A percentile compares a stretch with the other conserved stretches of the same genome.
Conservation (phyloP, 35 echinoderm and acorn worm genomes). For the Diadema setosum region DNA sequence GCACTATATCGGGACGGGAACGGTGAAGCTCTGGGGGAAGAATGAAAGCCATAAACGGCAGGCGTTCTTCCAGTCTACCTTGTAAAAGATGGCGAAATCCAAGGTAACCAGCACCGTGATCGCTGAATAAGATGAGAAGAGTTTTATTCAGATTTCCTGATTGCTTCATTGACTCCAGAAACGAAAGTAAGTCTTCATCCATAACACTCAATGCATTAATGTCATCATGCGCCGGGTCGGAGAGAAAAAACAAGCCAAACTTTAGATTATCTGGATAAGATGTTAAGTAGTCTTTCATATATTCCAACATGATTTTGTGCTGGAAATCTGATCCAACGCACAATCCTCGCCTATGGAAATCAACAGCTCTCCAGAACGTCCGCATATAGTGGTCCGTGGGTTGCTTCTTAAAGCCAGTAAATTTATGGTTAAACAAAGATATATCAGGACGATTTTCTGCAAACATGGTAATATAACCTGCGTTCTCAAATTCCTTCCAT, state of each 20-base stretch:
- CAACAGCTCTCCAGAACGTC: conserved; percentile 26
- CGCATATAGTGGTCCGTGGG: conserved; percentile 74
- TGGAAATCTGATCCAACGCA: conserved; percentile 27
- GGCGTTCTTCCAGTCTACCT: conserved; percentile 59
- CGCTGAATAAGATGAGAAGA: conserved; percentile 36
- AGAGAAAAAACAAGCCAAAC: conserved; percentile 50
- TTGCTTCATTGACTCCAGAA: background rate
- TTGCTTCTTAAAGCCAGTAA: conserved; percentile 44
- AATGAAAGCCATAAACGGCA: conserved; percentile 51
- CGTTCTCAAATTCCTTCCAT: too few relatives aligned
- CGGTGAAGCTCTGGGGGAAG: conserved; percentile 12
- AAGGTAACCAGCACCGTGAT: conserved; percentile 56
- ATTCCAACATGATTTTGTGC: conserved; percentile 46
- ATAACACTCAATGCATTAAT: conserved; percentile 34
- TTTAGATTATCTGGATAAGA: conserved; percentile 24
- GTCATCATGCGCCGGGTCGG: conserved; percentile 38
- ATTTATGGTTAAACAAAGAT: too few relatives aligned
- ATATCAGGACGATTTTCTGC: too few relatives aligned
- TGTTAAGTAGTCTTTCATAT: conserved; percentile 33
- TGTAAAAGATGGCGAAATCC: conserved; percentile 29
- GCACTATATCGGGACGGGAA: background rate
- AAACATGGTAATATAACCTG: too few relatives aligned
- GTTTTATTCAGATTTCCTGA: conserved; percentile 41
- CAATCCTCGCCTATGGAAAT: background rate
- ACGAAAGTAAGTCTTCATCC: conserved; percentile 40